Conservation (phyloP, 2,113 vertebrate species). For the Dipodomys merriami region DNA sequence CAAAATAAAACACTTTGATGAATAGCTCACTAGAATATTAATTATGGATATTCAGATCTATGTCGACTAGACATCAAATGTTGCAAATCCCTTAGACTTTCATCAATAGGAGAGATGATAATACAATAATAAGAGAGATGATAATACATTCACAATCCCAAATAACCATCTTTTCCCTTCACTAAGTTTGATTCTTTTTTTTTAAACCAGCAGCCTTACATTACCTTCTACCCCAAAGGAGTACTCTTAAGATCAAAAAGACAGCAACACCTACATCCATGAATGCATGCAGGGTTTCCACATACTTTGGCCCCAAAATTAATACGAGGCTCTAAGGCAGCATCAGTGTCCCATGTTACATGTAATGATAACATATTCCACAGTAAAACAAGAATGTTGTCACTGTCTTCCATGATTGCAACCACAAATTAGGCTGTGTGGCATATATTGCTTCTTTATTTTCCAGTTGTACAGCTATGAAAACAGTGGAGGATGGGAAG, state of each 20-base stretch:
- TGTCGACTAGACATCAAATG: background rate
- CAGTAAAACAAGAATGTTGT: constrained; percentile 63
- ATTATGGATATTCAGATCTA: background rate
- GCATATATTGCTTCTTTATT: constrained; percentile 38
- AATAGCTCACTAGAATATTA: background rate
- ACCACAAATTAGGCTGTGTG: background rate
- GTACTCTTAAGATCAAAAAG: constrained; percentile 57
- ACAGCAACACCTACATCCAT: constrained; percentile 43
- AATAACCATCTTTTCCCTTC: constrained; percentile 28
- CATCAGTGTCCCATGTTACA: background rate
- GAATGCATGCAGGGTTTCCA: background rate
- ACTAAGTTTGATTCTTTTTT: background rate
- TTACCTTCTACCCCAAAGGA: constrained; percentile 40
- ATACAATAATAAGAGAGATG: background rate
- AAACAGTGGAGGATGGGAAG: constrained; percentile 55
- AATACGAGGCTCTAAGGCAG: constrained; percentile 38
- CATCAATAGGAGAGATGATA: background rate
- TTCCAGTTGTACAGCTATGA: background rate
- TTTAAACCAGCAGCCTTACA: background rate
- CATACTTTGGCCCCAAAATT: constrained; percentile 57
- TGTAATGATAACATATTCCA: constrained; percentile 42
- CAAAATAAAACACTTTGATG: constrained; percentile 12
- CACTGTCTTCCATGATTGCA: constrained; percentile 36
- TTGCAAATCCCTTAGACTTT: background rate
- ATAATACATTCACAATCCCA: background rate